These are phyloP conservation scores for Cirrhinus mrigala DNA, from an alignment of 2,797 vertebrate species.

Conservation along the genomic window DNA sequence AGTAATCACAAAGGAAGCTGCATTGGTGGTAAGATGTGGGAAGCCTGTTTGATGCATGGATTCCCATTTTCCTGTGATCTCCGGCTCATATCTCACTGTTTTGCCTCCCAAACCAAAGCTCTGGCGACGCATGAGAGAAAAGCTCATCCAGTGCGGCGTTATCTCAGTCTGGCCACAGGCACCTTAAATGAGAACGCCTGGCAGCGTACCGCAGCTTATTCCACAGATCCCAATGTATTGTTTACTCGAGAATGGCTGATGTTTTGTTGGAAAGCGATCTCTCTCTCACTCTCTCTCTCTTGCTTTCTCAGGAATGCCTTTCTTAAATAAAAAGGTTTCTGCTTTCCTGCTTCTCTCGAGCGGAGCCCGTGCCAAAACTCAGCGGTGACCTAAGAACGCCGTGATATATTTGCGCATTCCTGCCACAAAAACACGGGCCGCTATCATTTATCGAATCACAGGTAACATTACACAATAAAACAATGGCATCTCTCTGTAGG, in stretches of 20 bases:
- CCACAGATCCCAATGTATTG: conserved; percentile 60
- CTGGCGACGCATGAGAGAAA: conserved; percentile 58
- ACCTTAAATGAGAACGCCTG: conserved; percentile 65
- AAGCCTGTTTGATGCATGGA: neutral
- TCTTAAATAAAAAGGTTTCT: conserved; percentile 70
- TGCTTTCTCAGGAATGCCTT: conserved; percentile 55
- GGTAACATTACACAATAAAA: conserved; percentile 80
- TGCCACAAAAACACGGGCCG: conserved; percentile 73
- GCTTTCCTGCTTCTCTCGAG: conserved; percentile 67
- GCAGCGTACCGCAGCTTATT: conserved; percentile 59
- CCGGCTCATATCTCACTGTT: neutral
- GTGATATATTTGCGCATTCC: conserved; percentile 76
- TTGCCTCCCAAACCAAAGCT: conserved; percentile 30
- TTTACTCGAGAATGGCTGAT: conserved; percentile 60
- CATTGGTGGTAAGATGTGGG: neutral
- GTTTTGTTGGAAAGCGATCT: conserved; percentile 51
- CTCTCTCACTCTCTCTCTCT: conserved; percentile 41
- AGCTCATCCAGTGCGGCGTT: conserved; percentile 46
- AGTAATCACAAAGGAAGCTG: neutral
- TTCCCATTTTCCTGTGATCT: conserved; percentile 26
- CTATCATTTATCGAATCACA: conserved; percentile 75
- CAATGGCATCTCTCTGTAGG: conserved; percentile 77
- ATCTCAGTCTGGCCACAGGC: conserved; percentile 61
- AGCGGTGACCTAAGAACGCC: conserved; percentile 71
- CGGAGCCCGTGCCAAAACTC: conserved; percentile 62